Evolutionary conservation across 2,113 vertebrate species (phyloP), one percentile per base, ranked within the genome.

Genomic region (Corythoichthys intestinalis): DNA sequence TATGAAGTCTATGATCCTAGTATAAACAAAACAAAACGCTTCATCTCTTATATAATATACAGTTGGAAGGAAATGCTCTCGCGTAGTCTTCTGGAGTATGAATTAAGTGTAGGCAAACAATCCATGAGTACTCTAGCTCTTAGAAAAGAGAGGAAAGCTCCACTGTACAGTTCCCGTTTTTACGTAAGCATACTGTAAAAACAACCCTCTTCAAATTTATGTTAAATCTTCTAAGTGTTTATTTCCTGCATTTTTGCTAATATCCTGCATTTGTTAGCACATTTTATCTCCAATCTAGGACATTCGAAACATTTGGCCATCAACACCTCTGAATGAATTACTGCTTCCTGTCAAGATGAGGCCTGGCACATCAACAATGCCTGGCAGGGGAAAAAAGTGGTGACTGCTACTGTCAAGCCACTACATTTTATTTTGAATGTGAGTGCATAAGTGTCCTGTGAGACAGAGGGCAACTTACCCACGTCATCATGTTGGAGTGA

Each of bases 301-400:
- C 44, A 63, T 34, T 58, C 79, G 64, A 17, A 64, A 65, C 37
- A 38, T 56, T 38, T 75, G 73, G 54, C 77, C 81, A 77, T 84
- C 71, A 79, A 64, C 44, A 78, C 28, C 83, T 79, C 70, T 86
- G 79, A 87, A 77, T 86, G 79, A 87, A 65, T 76, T 83, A 85
- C 78, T 69, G 78, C 73, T 91, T 91, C 89, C 89, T 83, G 56
- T 83, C 70, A 76, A 86, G 75, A 78, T 58, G 66, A 75, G 44
- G 37, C 34, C 28, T 78, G 79, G 73, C 73, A 70, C 60, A 67
- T 70, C 79, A 83, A 85, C 87, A 88, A 73, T 63, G 74, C 68
- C 75, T 59, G 83, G 60, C 86, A 88, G 87, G 88, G 49, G 13
- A 52, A 15, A 78, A 80, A 76, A 44, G 52, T 73, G 67, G 56